Evolutionary conservation across 2,113 vertebrate genomes (phyloP).

Genomic region (Pholis gunnellus): DNA sequence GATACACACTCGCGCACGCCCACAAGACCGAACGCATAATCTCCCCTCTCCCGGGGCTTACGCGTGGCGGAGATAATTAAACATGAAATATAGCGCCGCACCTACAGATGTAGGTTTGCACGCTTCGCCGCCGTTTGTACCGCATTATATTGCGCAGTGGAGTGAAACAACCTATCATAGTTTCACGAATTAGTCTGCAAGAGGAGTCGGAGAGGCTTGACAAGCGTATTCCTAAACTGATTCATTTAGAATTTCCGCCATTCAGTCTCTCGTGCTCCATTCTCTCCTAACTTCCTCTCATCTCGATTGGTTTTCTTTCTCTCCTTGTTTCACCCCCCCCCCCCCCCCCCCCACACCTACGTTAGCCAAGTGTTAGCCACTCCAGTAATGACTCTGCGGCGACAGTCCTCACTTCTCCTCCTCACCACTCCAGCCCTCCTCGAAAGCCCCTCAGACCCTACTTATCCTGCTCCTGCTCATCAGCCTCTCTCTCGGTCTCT

Average conservation of each 20-base stretch:
- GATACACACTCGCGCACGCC: not conserved
- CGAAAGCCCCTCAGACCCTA: constrained; percentile 63
- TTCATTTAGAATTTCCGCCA: constrained; percentile 58
- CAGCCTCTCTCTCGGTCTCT: constrained; percentile 53
- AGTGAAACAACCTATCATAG: constrained; percentile 68
- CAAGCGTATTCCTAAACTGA: constrained; percentile 61
- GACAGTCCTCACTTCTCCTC: constrained; percentile 70
- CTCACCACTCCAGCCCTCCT: constrained; percentile 65
- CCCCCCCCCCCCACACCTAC: not conserved
- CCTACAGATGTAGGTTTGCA: constrained; percentile 49
- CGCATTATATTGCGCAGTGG: constrained; percentile 46
- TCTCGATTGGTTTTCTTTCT: constrained; percentile 62
- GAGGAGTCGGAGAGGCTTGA: constrained; percentile 60
- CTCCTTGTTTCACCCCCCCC: constrained; percentile 34
- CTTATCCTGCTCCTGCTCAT: constrained; percentile 64
- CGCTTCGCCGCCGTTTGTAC: constrained; percentile 55
- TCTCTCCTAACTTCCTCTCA: constrained; percentile 46
- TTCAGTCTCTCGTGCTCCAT: constrained; percentile 44
- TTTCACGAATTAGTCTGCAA: constrained; percentile 69
- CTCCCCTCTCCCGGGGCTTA: not conserved
- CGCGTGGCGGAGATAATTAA: not conserved
- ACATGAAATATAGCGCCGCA: constrained; percentile 51
- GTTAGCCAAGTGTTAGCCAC: constrained; percentile 62
- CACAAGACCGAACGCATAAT: not conserved
- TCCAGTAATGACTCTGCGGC: constrained; percentile 61